These are phyloP conservation scores for Polia nebulosa DNA, from an alignment of 2,888 invertebrate genomes.

Conservation along the genomic window DNA sequence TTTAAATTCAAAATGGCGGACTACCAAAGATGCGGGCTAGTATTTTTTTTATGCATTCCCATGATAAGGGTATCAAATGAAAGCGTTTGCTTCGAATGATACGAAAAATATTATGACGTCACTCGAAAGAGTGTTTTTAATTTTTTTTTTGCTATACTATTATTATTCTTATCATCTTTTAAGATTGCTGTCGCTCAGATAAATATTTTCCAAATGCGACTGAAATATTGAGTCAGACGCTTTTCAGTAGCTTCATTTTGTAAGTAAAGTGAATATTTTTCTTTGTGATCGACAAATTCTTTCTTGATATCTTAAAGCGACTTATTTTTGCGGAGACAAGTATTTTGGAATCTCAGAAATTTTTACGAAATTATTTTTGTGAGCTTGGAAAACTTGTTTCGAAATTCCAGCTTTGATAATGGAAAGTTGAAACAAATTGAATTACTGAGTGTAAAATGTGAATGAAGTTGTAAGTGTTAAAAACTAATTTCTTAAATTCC, in stretches of 20 bases:
- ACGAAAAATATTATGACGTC: too few relatives aligned
- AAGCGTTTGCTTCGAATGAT: too few relatives aligned
- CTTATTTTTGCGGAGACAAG: conserved; percentile 31
- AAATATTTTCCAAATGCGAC: conserved; percentile 40
- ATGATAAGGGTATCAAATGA: too few relatives aligned
- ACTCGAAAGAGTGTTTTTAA: too few relatives aligned
- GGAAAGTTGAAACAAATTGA: conserved; percentile 25
- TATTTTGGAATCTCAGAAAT: conserved; percentile 23
- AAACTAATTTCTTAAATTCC: conserved; percentile 13
- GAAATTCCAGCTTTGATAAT: conserved; percentile 38
- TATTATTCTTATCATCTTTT: conserved; percentile 46
- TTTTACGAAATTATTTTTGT: conserved; percentile 34
- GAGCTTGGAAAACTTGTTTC: conserved; percentile 34
- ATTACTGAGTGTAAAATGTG: conserved; percentile 16
- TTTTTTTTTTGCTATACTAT: too few relatives aligned
- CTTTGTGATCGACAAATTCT: conserved; percentile 47
- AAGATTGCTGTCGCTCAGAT: conserved; percentile 25
- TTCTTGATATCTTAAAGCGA: conserved; percentile 30
- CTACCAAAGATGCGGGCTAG: too few relatives aligned
- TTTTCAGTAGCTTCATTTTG: conserved; percentile 33
- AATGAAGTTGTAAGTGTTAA: conserved; percentile 1
- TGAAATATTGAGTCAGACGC: conserved; percentile 31
- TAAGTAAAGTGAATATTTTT: conserved; percentile 42
- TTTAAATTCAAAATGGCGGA: too few relatives aligned
- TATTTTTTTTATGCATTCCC: too few relatives aligned